Evolutionary conservation across 2,113 vertebrate species (phyloP), one percentile per base, ranked within the genome.

Genomic region (Ophthalmolycus amberensis): DNA sequence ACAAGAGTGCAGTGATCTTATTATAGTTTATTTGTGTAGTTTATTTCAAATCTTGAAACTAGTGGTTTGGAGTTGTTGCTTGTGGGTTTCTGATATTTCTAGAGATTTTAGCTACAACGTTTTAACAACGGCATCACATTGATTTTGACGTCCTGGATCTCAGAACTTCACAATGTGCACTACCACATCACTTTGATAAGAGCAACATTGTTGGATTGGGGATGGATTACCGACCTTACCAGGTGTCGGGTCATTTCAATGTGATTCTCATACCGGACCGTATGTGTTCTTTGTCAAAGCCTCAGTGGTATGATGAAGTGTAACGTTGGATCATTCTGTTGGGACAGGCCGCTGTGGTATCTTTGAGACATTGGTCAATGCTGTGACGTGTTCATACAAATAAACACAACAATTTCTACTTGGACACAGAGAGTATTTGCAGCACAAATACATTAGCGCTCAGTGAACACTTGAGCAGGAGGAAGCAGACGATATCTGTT

Each of bases 201-300:
- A 63, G 16, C 7, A 8, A 62, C 62, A 63, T 77, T 46, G 5
- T 75, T 71, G 5, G 9, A 5, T 75, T 71, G 8, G 14, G 37
- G 67, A 62, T 71, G 32, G 22, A 75, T 84, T 38, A 70, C 27
- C 20, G 25, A 12, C 29, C 15, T 71, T 40, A 50, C 52, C 71
- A 77, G 77, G 56, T 52, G 71, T 79, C 52, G 2, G 42, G 38
- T 63, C 46, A 54, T 54, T 78, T 25, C 38, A 64, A 74, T 20
- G 75, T 46, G 52, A 56, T 75, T 68, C 67, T 80, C 25, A 71
- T 40, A 48, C 38, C 46, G 12, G 46, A 32, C 22, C 6, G 1
- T 18, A 42, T 42, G 10, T 65, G 11, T 52, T 52, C 54, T 68
- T 16, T 25, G 46, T 37, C 48, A 72, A 59, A 72, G 62, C 44